phyloP scores from a whole-genome alignment of 2,113 vertebrate genomes.

The Polypterus bichir region DNA sequence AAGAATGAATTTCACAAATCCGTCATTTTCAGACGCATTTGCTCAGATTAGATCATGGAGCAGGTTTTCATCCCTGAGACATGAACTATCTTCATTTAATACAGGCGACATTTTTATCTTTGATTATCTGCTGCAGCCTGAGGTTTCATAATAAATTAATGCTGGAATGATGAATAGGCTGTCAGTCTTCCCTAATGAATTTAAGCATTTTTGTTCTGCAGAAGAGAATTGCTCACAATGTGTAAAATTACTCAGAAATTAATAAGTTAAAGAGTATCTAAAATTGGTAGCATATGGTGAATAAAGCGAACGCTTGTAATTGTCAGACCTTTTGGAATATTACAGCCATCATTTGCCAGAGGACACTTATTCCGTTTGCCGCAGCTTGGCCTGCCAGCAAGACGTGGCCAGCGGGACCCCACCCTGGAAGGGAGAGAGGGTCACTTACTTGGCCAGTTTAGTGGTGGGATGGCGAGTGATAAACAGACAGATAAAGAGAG shows the following conservation, averaged over 20 bases:
- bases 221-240: background rate
- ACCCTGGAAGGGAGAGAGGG: too few species aligned
- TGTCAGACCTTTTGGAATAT: too few species aligned
- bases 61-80: constrained; percentile 21
- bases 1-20: constrained; percentile 12
- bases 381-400: too few species aligned
- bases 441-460: too few species aligned
- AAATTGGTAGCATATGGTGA: too few species aligned
- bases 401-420: too few species aligned
- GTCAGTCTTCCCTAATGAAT: constrained; percentile 30
- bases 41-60: constrained; percentile 10
- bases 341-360: too few species aligned
- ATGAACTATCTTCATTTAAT: constrained; percentile 19
- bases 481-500: too few species aligned
- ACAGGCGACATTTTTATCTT: constrained; percentile 28
- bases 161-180: constrained; percentile 30
- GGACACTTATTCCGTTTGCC: too few species aligned
- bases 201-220: constrained; percentile 17
- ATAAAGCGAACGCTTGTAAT: too few species aligned
- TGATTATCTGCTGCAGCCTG: constrained; percentile 33
- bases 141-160: constrained; percentile 37
- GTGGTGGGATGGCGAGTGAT: too few species aligned
- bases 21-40: constrained; percentile 6
- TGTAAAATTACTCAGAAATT: constrained; percentile 13
- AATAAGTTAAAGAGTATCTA: background rate